Evolutionary conservation across 2,797 vertebrate genomes (phyloP).

Genomic region (Tokudaia muenninki): DNA sequence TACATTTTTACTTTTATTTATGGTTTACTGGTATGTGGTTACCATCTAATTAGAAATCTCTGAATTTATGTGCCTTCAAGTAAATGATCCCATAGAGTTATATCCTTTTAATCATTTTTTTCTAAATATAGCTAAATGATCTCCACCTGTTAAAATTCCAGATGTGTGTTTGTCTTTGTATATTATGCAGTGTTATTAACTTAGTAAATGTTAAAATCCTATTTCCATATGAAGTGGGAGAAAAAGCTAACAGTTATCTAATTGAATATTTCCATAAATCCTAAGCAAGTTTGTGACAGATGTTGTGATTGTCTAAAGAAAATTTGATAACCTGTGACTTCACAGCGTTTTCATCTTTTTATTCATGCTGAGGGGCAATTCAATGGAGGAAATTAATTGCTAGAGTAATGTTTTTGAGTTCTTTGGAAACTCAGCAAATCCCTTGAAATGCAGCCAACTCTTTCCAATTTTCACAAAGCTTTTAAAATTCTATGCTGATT

Average conservation of each 20-base stretch:
- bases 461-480: slow-evolving; percentile 11
- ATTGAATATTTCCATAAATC: background rate
- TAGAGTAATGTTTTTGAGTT: slow-evolving; percentile 10
- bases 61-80: slow-evolving; percentile 30
- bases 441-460: background rate
- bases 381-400: background rate
- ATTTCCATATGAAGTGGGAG: background rate
- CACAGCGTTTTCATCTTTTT: background rate
- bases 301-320: slow-evolving; percentile 16
- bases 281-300: background rate
- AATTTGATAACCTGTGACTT: background rate
- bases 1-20: background rate
- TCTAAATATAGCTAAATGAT: background rate
- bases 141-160: slow-evolving; percentile 17
- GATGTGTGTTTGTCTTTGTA: background rate
- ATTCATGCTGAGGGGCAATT: background rate
- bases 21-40: background rate
- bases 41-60: slow-evolving; percentile 2
- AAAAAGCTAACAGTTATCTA: background rate
- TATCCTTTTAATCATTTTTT: slow-evolving; percentile 40
- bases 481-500: background rate
- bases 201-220: background rate
- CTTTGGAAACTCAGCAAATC: slow-evolving; percentile 31
- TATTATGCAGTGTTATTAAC: background rate
- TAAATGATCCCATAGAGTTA: slow-evolving; percentile 33